phyloP scores from a whole-genome alignment of 1,140 invertebrate species.

The Musca domestica region DNA sequence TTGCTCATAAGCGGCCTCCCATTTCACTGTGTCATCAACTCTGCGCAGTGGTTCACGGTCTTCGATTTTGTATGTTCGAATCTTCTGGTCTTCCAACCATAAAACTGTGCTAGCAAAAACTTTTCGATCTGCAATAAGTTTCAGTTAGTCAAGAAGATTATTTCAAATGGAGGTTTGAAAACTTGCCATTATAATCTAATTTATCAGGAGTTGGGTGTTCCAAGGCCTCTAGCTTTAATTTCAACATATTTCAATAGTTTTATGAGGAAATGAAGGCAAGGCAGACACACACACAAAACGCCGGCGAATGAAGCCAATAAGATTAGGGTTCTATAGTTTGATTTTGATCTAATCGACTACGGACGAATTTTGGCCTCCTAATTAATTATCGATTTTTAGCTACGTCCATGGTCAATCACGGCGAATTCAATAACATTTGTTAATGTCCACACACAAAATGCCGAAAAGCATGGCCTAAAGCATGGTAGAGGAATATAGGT shows the following conservation, averaged over 20 bases:
- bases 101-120: constrained; percentile 76
- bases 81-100: constrained; percentile 95
- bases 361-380: too few relatives aligned
- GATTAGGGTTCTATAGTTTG: neutral
- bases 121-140: constrained; percentile 65
- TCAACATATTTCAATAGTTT: constrained; percentile 60
- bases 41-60: constrained; percentile 69
- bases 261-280: neutral
- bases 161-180: neutral
- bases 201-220: constrained; percentile 64
- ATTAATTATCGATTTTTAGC: too few relatives aligned
- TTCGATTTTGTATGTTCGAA: constrained; percentile 83
- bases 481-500: too few relatives aligned
- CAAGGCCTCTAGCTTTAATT: constrained; percentile 71
- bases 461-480: too few relatives aligned
- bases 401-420: too few relatives aligned
- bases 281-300: too few relatives aligned
- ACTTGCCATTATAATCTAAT: constrained; percentile 27
- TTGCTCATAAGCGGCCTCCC: constrained; percentile 70
- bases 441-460: too few relatives aligned
- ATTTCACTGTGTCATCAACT: constrained; percentile 58
- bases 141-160: neutral
- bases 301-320: neutral
- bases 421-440: too few relatives aligned
- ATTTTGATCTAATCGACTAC: too few relatives aligned